phyloP scores from a whole-genome alignment of 2,113 vertebrate genomes.

The Crotalus viridis region DNA sequence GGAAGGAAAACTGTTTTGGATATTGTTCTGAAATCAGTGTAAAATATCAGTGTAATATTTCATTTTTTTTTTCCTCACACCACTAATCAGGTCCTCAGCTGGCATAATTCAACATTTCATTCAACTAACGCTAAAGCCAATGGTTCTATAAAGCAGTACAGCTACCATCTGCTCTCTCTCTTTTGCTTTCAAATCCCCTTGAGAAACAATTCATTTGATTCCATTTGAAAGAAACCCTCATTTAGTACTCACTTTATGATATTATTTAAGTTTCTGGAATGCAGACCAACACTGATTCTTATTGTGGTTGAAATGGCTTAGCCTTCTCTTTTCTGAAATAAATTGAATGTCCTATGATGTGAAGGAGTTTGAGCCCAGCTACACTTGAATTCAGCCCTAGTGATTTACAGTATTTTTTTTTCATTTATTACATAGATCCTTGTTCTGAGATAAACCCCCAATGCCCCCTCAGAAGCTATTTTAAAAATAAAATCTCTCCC shows the following conservation, averaged over 20 bases:
- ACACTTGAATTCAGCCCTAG: neutral
- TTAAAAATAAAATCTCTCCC: neutral
- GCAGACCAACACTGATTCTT: neutral
- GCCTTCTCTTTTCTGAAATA: neutral
- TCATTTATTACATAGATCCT: neutral
- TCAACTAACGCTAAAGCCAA: neutral
- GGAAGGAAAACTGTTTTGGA: conserved; percentile 19
- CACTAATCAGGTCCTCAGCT: conserved; percentile 28
- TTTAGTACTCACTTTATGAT: conserved; percentile 47
- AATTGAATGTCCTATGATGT: neutral
- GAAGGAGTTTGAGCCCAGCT: neutral
- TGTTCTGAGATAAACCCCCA: neutral
- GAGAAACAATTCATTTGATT: conserved; percentile 21
- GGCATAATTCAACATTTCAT: conserved; percentile 41
- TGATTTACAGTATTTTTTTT: neutral
- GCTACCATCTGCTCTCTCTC: neutral
- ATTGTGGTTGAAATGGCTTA: neutral
- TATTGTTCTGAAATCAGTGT: neutral
- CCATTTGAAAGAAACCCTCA: conserved; percentile 31
- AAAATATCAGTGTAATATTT: neutral
- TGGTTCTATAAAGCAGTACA: neutral
- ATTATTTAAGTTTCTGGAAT: conserved; percentile 54
- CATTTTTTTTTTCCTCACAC: conserved; percentile 6
- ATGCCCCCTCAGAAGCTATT: neutral
- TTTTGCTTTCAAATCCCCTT: neutral